These are phyloP conservation scores for Neoaliturus tenellus DNA, from an alignment of 2,888 invertebrate species.

Conservation along the genomic window DNA sequence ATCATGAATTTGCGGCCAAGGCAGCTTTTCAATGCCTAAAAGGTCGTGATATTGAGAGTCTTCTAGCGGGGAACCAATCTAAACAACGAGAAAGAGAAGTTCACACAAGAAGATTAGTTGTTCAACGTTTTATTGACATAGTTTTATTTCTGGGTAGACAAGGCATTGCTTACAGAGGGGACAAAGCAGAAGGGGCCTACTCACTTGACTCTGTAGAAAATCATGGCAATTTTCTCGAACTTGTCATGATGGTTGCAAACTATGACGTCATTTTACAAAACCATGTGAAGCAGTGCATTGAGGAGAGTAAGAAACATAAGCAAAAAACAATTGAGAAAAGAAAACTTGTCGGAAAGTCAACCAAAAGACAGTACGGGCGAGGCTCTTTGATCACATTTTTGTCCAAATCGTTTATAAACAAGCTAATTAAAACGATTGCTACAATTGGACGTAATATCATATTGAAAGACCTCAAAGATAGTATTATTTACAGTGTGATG, in stretches of 20 bases:
- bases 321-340: constrained; percentile 10
- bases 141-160: too few relatives aligned
- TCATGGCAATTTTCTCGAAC: too few relatives aligned
- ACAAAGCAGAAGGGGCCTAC: too few relatives aligned
- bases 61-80: too few relatives aligned
- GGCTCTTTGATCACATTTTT: constrained; percentile 56
- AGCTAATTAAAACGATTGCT: constrained; percentile 55
- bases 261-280: constrained; percentile 56
- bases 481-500: constrained; percentile 53
- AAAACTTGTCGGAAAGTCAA: constrained; percentile 30
- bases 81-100: too few relatives aligned
- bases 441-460: constrained; percentile 48
- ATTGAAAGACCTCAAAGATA: constrained; percentile 54
- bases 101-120: too few relatives aligned
- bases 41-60: constrained; percentile 13
- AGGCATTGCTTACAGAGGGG: too few relatives aligned
- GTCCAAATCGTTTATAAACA: constrained; percentile 57
- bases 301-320: constrained; percentile 13
- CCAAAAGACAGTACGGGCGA: constrained; percentile 50
- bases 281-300: constrained; percentile 40
- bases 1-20: constrained; percentile 30
- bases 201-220: too few relatives aligned
- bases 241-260: too few relatives aligned
- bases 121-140: too few relatives aligned
- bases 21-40: constrained; percentile 45